Evolutionary conservation across 2,113 vertebrate genomes (phyloP), one percentile per base, ranked within the genome.

Genomic region (Amphilophus citrinellus): DNA sequence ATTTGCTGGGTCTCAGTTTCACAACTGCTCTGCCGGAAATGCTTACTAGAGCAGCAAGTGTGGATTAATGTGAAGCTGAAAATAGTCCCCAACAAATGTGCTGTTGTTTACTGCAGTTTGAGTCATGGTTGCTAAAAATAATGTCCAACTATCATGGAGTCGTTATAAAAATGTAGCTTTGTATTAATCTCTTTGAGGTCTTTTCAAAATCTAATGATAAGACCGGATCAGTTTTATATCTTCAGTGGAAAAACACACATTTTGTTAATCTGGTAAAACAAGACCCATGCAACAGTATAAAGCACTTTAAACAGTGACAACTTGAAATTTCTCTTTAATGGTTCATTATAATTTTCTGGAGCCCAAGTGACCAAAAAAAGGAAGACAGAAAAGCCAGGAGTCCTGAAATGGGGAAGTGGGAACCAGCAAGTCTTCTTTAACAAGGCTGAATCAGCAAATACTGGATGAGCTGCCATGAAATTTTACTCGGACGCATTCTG

Each of bases 21-120:
- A 77, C 39, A 59, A 78, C 62, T 57, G 11, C n/a, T 66, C 44
- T 17, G 58, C 44, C 22, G 57, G 27, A 80, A 77, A 63, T 27
- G n/a, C 44, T 30, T 76, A 76, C 53, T 2, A 4, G 7, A 61
- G 18, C 71, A 77, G 13, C 20, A 57, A 60, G 32, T 27, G 0
- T 61, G 42, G 35, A 75, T 35, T 82, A 53, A 79, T 79, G 76
- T 53, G 30, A 10, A 15, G 42, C 61, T 77, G 47, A 83, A 77
- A 83, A 73, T 59, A 83, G 66, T 18, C 53, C 7, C 47, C 27
- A 79, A 60, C 80, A 39, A 66, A 77, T 60, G 50, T 56, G 37
- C 10, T 59, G 13, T 58, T 58, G 22, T 62, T 63, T 62, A n/a
- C 27, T 24, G n/a, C 68, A 39, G 65, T 59, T 5, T 73, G 42